phyloP scores from a whole-genome alignment of 2,888 invertebrate species.

The Torymus tubicola region DNA sequence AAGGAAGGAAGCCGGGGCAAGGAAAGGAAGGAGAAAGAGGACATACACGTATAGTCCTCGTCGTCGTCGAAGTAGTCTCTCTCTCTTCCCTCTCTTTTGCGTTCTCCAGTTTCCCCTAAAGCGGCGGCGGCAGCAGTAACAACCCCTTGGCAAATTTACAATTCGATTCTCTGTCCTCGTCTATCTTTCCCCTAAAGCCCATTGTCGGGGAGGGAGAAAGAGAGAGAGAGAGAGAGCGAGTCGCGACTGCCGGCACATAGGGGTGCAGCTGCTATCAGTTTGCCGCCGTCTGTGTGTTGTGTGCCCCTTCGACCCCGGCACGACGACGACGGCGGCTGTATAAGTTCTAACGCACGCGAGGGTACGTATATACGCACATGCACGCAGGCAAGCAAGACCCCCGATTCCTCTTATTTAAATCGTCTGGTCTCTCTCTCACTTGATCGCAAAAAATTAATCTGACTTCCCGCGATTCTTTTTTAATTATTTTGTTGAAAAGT shows the following conservation, averaged over 20 bases:
- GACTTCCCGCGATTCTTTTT: no score
- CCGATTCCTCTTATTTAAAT: not conserved
- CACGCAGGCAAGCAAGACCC: not conserved
- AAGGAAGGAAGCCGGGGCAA: not conserved
- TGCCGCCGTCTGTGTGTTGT: constrained; percentile 65
- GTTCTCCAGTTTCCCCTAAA: constrained; percentile 31
- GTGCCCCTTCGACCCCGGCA: constrained; percentile 32
- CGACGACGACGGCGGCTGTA: no score
- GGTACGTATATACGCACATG: no score
- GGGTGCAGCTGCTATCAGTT: constrained; percentile 70
- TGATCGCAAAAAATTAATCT: no score
- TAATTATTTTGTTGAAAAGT: no score
- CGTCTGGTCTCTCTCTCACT: no score
- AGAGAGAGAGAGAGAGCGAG: no score
- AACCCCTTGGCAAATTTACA: constrained; percentile 65
- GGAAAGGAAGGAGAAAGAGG: not conserved
- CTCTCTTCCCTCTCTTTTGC: constrained; percentile 35
- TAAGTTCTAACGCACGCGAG: no score
- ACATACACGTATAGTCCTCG: not conserved
- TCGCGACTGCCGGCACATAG: constrained; percentile 51
- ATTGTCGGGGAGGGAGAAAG: constrained; percentile 56
- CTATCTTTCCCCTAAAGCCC: constrained; percentile 32
- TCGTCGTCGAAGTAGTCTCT: constrained; percentile 27
- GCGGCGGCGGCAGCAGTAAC: constrained; percentile 29
- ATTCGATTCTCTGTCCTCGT: constrained; percentile 56